These are phyloP conservation scores for Ispidina picta DNA, from an alignment of 2,797 vertebrate species.

Conservation along the genomic window DNA sequence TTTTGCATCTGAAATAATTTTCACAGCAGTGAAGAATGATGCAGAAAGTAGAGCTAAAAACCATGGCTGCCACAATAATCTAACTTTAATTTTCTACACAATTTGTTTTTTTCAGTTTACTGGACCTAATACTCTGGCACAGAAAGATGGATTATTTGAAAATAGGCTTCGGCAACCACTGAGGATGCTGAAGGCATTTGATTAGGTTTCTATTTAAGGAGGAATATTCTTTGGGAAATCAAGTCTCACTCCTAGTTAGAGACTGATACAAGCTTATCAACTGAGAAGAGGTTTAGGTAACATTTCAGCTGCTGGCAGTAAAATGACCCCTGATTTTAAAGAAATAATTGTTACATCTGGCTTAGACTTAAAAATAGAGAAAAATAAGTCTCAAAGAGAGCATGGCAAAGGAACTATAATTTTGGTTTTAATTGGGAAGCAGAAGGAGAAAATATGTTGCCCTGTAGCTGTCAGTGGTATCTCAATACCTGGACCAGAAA, in stretches of 20 bases:
- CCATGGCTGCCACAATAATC: background rate
- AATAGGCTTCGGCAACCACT: background rate
- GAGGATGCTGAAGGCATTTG: background rate
- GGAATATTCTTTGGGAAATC: background rate
- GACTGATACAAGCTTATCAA: background rate
- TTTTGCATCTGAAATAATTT: background rate
- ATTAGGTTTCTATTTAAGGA: slow-evolving; percentile 36
- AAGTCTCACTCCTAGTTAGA: background rate
- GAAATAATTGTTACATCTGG: background rate
- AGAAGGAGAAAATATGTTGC: background rate
- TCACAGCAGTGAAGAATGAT: accelerated
- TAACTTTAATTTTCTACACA: background rate
- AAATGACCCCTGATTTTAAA: background rate
- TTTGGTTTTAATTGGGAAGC: background rate
- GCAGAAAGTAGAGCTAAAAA: background rate
- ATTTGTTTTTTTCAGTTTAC: slow-evolving; percentile 4
- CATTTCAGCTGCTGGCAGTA: background rate
- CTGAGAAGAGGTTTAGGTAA: background rate
- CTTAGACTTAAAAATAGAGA: background rate
- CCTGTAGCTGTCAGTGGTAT: background rate
- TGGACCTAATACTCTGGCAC: background rate
- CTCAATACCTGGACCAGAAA: background rate
- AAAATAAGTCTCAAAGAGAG: background rate
- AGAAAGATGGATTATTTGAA: background rate
- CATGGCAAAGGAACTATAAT: background rate